Evolutionary conservation across 2,888 invertebrate genomes (phyloP).

Genomic region (Trissoscelio sp.): DNA sequence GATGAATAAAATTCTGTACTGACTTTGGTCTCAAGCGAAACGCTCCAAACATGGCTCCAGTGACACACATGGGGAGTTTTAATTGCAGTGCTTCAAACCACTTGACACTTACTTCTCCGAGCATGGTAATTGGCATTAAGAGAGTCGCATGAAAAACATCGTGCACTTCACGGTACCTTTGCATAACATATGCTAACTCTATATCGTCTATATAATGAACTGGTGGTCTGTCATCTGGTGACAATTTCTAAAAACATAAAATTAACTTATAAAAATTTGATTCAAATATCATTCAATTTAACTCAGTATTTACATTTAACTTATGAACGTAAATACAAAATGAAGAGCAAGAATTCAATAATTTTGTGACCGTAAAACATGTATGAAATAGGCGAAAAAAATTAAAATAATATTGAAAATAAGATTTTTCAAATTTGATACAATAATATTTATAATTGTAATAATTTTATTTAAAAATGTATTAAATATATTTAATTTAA

Average conservation of each 20-base stretch:
- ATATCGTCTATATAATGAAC: constrained; percentile 96
- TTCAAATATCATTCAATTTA: no score
- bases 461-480: no score
- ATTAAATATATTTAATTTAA: no score
- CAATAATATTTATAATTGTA: no score
- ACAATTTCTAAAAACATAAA: constrained; percentile 87
- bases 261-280: no score
- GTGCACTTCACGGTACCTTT: constrained; percentile 98
- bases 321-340: no score
- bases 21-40: constrained; percentile 92
- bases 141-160: constrained; percentile 96
- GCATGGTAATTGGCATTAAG: constrained; percentile 97
- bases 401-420: no score
- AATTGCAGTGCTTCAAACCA: constrained; percentile 99
- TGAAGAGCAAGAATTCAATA: no score
- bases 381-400: no score
- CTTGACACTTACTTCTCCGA: constrained; percentile 96
- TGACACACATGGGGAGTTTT: constrained; percentile 97
- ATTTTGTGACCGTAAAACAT: no score
- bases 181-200: constrained; percentile 97
- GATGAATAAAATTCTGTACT: background rate
- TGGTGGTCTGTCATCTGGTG: constrained; percentile 94
- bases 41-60: constrained; percentile 96
- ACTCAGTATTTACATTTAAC: no score
- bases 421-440: no score